Evolutionary conservation across 2,888 invertebrate genomes (phyloP), one percentile per base, ranked within the genome.

Genomic region (Tryphoninae sp.): DNA sequence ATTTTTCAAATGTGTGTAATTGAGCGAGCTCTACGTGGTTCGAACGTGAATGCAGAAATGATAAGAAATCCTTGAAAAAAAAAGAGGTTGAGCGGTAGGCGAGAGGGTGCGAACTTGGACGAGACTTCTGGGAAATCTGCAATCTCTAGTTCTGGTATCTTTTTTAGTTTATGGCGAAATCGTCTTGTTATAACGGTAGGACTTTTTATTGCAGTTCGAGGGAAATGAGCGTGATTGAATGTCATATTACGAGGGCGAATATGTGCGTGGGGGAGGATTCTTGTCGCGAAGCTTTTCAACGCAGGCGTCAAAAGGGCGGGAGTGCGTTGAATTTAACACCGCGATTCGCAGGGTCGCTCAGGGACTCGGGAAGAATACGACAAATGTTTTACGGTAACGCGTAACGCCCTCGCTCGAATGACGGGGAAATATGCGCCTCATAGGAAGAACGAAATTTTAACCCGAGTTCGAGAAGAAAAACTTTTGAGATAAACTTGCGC

Each of bases 141-240:
- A 16, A 33, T 7, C 33, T 61, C 61, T 61, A 11, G 16, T 33
- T 33, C 16, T 16, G 13, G 7, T 16, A 51, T 55, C 55, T 4
- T 19, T 19, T 19, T 55, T 9, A 19, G 16, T 19, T 55, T 19
- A 55, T 9, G 16, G 55, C 55, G 16, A 55, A 55, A 55, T n/a
- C n/a, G n/a, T 19, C 8, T 55, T 8, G 55, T 19, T 9, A 16
- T 19, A 64, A 7, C 13, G 19, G 23, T n/a, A 59, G 26, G 23
- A 71, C 23, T 59, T 71, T 42, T 71, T 71, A 71, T 61, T 26
- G 6, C n/a, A 59, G 26, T 16, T 59, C 59, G 49, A 71, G 59
- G 59, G 23, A 13, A 45, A 40, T 55, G 33, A 55, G 33, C 26
- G 33, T 13, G 45, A 67, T 67, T 75, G 67, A 67, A 75, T 49